Conservation (phyloP, 2,888 invertebrate genomes). For the Ischnus inquisitorius region DNA sequence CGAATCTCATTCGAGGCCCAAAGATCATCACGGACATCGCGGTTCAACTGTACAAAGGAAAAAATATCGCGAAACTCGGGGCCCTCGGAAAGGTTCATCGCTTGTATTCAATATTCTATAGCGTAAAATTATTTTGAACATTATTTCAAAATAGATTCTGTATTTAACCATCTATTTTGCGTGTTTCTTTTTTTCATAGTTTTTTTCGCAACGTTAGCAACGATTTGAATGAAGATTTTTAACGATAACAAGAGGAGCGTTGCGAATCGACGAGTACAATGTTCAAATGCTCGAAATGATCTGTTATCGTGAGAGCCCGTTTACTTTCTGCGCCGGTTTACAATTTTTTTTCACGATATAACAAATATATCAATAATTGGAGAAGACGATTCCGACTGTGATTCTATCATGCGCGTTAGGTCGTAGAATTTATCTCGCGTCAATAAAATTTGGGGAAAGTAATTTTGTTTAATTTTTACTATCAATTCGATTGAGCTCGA, state of each 20-base stretch:
- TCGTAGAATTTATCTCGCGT: background rate
- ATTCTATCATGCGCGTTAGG: background rate
- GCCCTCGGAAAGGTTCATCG: conserved; percentile 1
- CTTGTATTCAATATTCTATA: conserved; percentile 1
- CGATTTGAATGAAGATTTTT: background rate
- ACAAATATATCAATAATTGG: background rate
- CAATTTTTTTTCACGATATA: background rate
- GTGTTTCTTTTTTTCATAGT: conserved; percentile 1
- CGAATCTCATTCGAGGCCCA: conserved; percentile 1
- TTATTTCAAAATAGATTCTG: conserved; percentile 55
- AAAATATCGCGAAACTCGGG: conserved; percentile 17
- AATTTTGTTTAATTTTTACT: background rate
- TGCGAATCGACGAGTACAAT: background rate
- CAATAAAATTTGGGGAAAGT: background rate
- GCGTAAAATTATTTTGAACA: conserved; percentile 46
- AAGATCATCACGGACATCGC: background rate
- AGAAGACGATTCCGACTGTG: background rate
- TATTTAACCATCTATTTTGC: conserved; percentile 13
- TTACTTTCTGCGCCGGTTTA: background rate
- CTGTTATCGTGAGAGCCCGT: background rate
- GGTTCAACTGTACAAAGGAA: conserved; percentile 35
- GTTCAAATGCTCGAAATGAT: conserved; percentile 3
- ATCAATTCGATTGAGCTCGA: background rate
- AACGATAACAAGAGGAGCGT: background rate
- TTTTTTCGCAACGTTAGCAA: conserved; percentile 16